Percentiles rank a stretch among this genome's conserved stretches.
These are phyloP conservation scores for Gymnothorax javanicus DNA, from an alignment of 2,797 vertebrate species.

Conservation along the genomic window DNA sequence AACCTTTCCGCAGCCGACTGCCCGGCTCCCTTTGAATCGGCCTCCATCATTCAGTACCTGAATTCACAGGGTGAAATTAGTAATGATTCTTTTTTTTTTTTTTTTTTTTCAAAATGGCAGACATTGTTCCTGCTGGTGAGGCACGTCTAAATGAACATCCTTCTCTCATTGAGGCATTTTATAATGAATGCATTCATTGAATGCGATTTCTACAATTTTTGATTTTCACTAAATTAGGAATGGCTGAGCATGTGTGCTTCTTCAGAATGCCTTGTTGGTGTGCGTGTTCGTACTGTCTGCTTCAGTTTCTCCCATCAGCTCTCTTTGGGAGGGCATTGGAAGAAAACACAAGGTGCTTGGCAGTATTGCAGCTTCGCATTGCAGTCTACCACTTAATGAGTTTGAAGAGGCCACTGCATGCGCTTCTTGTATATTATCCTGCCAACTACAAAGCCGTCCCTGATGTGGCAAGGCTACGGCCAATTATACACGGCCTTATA, in stretches of 20 bases:
- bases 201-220: background rate
- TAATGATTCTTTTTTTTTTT: background rate
- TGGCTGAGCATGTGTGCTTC: background rate
- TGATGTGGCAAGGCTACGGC: background rate
- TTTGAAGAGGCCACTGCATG: background rate
- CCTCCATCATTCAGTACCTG: background rate
- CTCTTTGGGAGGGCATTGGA: background rate
- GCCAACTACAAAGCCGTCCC: background rate
- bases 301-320: background rate
- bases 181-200: background rate
- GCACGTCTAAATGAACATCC: conserved; percentile 6
- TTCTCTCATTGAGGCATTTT: background rate
- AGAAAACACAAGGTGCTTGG: background rate
- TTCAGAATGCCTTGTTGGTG: background rate
- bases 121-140: background rate
- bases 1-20: background rate
- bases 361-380: background rate
- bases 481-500: background rate
- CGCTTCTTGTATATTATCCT: background rate
- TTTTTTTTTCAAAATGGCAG: background rate
- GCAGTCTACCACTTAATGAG: background rate
- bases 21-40: background rate
- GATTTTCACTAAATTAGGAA: background rate
- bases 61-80: background rate
- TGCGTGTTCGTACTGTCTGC: background rate